Evolutionary conservation across 2,113 vertebrate species (phyloP).

Genomic region (Laticauda laticaudata): DNA sequence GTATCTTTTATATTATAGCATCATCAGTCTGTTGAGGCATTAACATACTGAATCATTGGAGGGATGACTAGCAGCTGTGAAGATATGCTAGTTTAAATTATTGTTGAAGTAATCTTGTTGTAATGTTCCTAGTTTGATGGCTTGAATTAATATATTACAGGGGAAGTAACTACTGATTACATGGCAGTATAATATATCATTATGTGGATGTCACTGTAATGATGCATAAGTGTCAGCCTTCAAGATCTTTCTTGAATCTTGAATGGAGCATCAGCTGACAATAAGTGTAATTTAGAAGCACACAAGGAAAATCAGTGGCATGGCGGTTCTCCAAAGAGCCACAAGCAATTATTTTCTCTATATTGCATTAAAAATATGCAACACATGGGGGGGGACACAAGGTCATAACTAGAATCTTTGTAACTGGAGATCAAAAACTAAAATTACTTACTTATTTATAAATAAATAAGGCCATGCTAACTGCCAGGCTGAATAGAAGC

Average conservation of each 20-base stretch:
- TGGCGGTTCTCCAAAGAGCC: slow-evolving; percentile 29
- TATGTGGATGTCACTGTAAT: slow-evolving; percentile 54
- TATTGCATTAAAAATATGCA: slow-evolving; percentile 33
- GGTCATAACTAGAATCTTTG: neutral
- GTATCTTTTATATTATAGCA: slow-evolving; percentile 47
- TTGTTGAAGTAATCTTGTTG: slow-evolving; percentile 46
- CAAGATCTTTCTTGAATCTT: too few species aligned
- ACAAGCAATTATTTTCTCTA: slow-evolving; percentile 42
- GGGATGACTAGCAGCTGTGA: slow-evolving; percentile 43
- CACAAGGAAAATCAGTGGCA: slow-evolving; percentile 44
- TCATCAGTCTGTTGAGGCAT: slow-evolving; percentile 55
- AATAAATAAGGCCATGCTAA: neutral
- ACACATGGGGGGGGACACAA: neutral
- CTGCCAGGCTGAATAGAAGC: neutral
- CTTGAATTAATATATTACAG: slow-evolving; percentile 57
- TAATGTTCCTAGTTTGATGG: slow-evolving; percentile 51
- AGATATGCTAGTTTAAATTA: slow-evolving; percentile 56
- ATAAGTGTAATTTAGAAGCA: slow-evolving; percentile 54
- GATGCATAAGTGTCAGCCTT: slow-evolving; percentile 29
- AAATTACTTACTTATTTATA: neutral
- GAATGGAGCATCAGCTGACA: too few species aligned
- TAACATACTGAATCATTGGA: slow-evolving; percentile 11
- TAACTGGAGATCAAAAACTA: neutral
- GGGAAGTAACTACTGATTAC: slow-evolving; percentile 59
- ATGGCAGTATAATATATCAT: slow-evolving; percentile 55